Base-by-base conservation (phyloP, 2,797 vertebrate genomes). In the Eospalax fontanierii region DNA sequence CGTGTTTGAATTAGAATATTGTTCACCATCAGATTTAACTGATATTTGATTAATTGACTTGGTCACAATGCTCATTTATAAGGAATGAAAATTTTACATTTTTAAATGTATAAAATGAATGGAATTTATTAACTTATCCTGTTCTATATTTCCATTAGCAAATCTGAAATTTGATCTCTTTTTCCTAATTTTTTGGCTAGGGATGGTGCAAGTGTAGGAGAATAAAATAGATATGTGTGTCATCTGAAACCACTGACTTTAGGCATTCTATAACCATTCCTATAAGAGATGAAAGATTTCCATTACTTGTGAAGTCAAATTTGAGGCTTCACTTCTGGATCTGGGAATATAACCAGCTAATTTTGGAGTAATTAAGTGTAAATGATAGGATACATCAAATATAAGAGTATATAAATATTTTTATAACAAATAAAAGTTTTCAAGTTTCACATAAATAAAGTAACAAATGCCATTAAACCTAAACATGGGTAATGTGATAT, bases 41-140 rank as follows among this genome's bases (percentile, higher is more conserved):
- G 89, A 89, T 91, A 68, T n/a, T 24, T n/a, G 24, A 83, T 4
- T 50, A 79, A 22, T 63, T 18, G 24, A 12, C 54, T 38, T 73
- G 63, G 70, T 73, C 87, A 85, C 66, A 21, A 68, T 8, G 30
- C 46, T 70, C 12, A 79, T 66, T n/a, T 85, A 26, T 24, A 71
- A 90, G 80, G 21, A 85, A 86, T 46, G 21, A 94, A 90, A 89
- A 76, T 65, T 30, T 63, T 89, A 28, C 38, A 35, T 26, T 26
- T n/a, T 40, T 59, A 15, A 14, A 19, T 28, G 35, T 26, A 40
- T 30, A 10, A 7, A 81, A 81, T 40, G 22, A 35, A 21, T 59
- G 24, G 35, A 63, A 16, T 63, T 7, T 40, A 14, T 38, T 12
- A 40, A 21, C 2, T 81, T 38, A 38, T 30, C 12, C 2, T 40